Conservation (phyloP, 2,888 invertebrate species). For the Bombyx huttoni region DNA sequence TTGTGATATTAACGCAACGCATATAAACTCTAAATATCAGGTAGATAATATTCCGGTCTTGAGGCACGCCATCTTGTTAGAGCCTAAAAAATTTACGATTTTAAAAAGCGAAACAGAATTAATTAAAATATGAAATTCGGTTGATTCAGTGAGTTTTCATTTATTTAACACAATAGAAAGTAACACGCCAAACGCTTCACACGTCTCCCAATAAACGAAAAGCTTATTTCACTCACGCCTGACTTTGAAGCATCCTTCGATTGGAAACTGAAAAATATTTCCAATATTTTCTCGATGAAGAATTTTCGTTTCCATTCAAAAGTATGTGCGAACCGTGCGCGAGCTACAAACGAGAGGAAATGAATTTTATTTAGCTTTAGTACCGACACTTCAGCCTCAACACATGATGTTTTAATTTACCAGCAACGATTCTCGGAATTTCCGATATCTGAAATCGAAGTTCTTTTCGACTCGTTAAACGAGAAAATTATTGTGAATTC, state of each 20-base stretch:
- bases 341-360: constrained; percentile 21
- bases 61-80: no score
- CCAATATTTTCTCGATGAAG: constrained; percentile 37
- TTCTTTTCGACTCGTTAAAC: neutral
- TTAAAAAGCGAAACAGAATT: no score
- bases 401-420: constrained; percentile 2
- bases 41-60: no score
- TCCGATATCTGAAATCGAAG: neutral
- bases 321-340: constrained; percentile 22
- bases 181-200: constrained; percentile 20
- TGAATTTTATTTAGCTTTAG: constrained; percentile 23
- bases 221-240: constrained; percentile 44
- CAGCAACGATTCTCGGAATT: neutral
- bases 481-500: no score
- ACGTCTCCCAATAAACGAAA: constrained; percentile 42
- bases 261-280: constrained; percentile 53
- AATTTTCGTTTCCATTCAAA: constrained; percentile 42
- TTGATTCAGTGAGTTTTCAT: constrained; percentile 19
- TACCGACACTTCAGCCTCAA: constrained; percentile 15
- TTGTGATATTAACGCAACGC: no score
- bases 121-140: no score
- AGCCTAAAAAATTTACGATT: no score
- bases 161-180: constrained; percentile 25
- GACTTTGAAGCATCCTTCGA: constrained; percentile 46
- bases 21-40: no score